Evolutionary conservation across 2,113 vertebrate species (phyloP).

Genomic region (Anguilla rostrata): DNA sequence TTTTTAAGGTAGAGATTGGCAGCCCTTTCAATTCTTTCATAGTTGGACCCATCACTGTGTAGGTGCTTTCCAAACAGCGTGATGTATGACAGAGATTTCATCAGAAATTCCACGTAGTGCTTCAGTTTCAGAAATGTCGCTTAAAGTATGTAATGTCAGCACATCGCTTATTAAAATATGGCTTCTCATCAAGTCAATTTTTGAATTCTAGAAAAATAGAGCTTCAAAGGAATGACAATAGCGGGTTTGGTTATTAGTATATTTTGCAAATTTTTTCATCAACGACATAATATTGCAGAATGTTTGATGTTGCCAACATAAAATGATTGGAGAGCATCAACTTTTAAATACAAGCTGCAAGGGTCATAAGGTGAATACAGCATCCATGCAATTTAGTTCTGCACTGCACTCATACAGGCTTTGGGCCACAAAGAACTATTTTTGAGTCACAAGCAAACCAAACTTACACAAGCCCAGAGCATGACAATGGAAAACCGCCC

Average conservation of each 20-base stretch:
- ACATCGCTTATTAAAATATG: not conserved
- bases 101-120: not conserved
- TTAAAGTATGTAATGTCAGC: not conserved
- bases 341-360: not conserved
- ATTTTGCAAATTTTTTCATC: not conserved
- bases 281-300: not conserved
- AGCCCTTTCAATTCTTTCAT: not conserved
- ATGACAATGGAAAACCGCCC: not conserved
- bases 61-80: not conserved
- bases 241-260: constrained; percentile 4
- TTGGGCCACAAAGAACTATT: not conserved
- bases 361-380: not conserved
- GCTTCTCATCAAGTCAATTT: not conserved
- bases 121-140: not conserved
- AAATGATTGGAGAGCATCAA: not conserved
- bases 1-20: not conserved
- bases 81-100: not conserved
- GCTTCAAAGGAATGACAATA: constrained; percentile 10
- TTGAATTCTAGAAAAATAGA: constrained; percentile 4
- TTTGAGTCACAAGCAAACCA: not conserved
- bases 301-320: not conserved
- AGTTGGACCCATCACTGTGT: not conserved
- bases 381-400: not conserved
- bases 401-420: not conserved
- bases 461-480: not conserved